These are phyloP conservation scores for Dromiciops gliroides DNA, from an alignment of 2,113 vertebrate species.

Conservation along the genomic window DNA sequence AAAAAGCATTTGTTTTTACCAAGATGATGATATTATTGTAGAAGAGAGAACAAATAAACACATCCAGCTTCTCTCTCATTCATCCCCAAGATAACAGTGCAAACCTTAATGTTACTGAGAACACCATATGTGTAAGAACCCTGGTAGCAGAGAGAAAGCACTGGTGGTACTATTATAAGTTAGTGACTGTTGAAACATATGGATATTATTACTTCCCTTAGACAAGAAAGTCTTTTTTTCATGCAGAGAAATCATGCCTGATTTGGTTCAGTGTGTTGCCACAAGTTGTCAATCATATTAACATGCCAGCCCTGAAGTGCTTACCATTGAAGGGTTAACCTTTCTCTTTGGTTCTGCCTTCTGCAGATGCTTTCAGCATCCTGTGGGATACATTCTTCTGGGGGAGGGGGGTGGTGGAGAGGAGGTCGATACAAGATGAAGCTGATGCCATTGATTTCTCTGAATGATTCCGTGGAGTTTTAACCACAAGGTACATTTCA, in stretches of 20 bases:
- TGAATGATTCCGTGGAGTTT: not conserved
- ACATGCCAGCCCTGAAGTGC: not conserved
- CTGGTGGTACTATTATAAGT: conserved; percentile 13
- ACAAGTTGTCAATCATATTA: not conserved
- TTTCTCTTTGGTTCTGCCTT: conserved; percentile 4
- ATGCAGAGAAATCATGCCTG: not conserved
- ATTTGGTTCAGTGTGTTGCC: not conserved
- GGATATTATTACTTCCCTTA: conserved; percentile 17
- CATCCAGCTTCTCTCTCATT: conserved; percentile 1
- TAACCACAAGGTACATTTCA: conserved; percentile 24
- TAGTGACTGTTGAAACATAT: not conserved
- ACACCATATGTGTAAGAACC: conserved; percentile 4
- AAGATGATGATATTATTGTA: conserved; percentile 2
- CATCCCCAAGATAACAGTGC: conserved; percentile 1
- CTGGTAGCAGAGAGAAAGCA: not conserved
- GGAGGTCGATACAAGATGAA: conserved; percentile 29
- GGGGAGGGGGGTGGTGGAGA: no score
- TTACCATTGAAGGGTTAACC: not conserved
- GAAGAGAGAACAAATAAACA: conserved; percentile 22
- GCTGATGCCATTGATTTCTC: conserved; percentile 52
- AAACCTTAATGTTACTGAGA: conserved; percentile 26
- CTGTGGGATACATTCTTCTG: not conserved
- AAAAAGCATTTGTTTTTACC: conserved; percentile 6
- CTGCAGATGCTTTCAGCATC: not conserved
- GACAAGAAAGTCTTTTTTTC: not conserved